These are phyloP conservation scores for Protobothrops flavoviridis DNA, from an alignment of 2,113 vertebrate species.

Conservation along the genomic window DNA sequence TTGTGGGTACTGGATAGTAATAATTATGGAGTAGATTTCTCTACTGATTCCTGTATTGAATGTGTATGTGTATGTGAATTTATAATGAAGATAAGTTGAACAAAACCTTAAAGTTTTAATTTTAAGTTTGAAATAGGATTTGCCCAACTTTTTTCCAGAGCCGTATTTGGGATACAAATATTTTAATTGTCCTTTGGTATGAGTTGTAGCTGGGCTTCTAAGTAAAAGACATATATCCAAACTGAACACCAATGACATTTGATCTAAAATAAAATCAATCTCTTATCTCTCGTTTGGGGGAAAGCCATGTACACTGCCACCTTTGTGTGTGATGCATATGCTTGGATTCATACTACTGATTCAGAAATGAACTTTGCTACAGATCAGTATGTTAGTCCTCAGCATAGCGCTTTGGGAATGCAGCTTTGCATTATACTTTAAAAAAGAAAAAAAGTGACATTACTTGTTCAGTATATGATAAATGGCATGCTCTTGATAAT, in stretches of 20 bases:
- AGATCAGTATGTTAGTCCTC: slow-evolving; percentile 11
- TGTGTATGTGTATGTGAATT: slow-evolving; percentile 24
- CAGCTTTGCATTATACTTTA: background rate
- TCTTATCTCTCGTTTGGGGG: background rate
- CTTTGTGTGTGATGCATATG: background rate
- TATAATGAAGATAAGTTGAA: slow-evolving; percentile 17
- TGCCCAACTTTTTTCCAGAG: background rate
- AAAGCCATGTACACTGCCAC: background rate
- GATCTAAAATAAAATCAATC: background rate
- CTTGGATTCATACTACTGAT: slow-evolving; percentile 16
- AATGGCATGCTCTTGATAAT: background rate
- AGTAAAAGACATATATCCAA: background rate
- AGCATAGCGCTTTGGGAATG: background rate
- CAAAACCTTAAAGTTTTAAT: slow-evolving; percentile 17
- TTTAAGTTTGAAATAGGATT: background rate
- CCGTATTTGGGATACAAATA: background rate
- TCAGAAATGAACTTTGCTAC: slow-evolving; percentile 43
- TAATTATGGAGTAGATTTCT: slow-evolving; percentile 35
- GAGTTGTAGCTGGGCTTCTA: background rate
- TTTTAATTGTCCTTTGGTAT: background rate
- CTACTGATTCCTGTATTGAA: slow-evolving; percentile 27
- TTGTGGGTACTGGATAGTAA: background rate
- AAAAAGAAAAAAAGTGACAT: background rate
- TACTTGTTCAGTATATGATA: background rate
- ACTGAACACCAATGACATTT: background rate